Evolutionary conservation across 2,888 invertebrate genomes (phyloP), one percentile per base, ranked within the genome.

Genomic region (Leucophenga montana): DNA sequence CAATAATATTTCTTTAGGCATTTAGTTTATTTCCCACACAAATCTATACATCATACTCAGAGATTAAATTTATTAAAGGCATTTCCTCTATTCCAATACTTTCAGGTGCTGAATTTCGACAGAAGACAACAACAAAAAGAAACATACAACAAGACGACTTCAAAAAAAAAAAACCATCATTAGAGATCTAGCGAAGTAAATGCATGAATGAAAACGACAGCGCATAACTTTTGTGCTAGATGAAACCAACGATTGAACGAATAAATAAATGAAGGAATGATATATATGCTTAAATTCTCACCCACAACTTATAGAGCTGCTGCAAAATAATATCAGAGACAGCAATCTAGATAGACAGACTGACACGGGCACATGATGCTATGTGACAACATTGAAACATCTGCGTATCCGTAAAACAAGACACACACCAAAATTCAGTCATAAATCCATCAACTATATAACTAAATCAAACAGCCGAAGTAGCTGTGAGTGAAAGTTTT

Each of bases 381-480:
- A 22, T 1, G 61, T 31, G 61, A 61, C 61, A 61, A 16, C 14
- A 8, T n/a, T 14, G 14, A 20, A 39, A 46, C 48, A 31, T 66
- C 54, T 66, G 39, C 66, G 20, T 31, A 57, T 22, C 3, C 44
- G 6, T n/a, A n/a, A n/a, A n/a, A n/a, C 46, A 14, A 33, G n/a
- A 31, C 13, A 31, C n/a, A n/a, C n/a, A n/a, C 33, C 44, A 81
- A 74, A 75, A 78, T 79, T 77, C 75, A 80, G 75, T 78, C 80
- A 84, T 83, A 82, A 83, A 83, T 82, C 82, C 82, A 78, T 84
- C 85, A 80, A 69, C 75, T 69, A 22, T 46, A 73, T 72, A 68
- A 80, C 77, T 80, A 84, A 77, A 82, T 83, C 82, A 79, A 67
- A 59, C 20, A 44, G 33, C 61, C 33, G 18, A 3, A 46, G 27